phyloP scores from a whole-genome alignment of 1,140 invertebrate species.

The Drosophila burlai region DNA sequence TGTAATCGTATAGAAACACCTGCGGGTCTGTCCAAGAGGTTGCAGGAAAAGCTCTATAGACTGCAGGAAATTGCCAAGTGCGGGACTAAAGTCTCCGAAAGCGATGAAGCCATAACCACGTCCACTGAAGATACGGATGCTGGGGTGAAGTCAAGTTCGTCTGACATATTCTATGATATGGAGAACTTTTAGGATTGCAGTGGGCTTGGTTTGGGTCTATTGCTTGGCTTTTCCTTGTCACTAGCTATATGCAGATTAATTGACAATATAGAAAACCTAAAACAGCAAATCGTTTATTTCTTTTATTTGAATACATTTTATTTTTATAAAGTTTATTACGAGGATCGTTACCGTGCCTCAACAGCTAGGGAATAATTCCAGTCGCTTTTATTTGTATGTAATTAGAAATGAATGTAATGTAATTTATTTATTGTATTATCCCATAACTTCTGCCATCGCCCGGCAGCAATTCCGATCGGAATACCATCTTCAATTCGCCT shows the following conservation, averaged over 20 bases:
- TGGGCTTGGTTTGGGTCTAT: background rate
- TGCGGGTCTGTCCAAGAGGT: background rate
- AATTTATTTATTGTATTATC: background rate
- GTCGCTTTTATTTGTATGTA: background rate
- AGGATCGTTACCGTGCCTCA: too few species aligned
- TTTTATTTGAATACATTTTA: background rate
- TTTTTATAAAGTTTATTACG: too few species aligned
- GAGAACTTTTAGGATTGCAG: background rate
- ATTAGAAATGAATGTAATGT: background rate
- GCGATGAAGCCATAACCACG: background rate
- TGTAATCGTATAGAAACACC: conserved; percentile 18
- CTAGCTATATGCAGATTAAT: background rate
- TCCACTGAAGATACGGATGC: background rate
- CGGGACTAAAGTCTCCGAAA: too few species aligned
- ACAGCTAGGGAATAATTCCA: background rate
- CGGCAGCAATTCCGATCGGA: conserved; percentile 23
- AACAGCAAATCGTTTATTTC: background rate
- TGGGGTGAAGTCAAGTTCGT: background rate
- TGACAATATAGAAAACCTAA: conserved; percentile 1
- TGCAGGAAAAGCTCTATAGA: conserved; percentile 9
- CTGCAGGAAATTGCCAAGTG: background rate
- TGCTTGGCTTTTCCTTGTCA: background rate
- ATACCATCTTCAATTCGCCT: conserved; percentile 31
- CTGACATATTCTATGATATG: conserved; percentile 26
- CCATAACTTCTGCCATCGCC: background rate